Percentiles rank a stretch among this genome's conserved stretches.
phyloP scores from a whole-genome alignment of 2,113 vertebrate species.

The Paradoxurus hermaphroditus region DNA sequence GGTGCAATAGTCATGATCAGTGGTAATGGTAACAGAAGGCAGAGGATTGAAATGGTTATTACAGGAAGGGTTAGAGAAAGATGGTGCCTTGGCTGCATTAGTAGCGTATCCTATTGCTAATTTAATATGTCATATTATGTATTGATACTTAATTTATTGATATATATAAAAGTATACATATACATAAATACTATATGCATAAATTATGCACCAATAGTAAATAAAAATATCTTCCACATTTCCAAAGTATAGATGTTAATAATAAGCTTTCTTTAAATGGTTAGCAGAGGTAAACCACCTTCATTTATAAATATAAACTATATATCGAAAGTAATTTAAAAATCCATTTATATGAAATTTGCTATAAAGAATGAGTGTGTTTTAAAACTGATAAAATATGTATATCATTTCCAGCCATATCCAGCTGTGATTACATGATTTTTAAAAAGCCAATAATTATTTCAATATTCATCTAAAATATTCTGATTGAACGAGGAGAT shows the following conservation, averaged over 20 bases:
- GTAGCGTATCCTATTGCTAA: not conserved
- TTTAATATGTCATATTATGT: not conserved
- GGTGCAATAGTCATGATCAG: not conserved
- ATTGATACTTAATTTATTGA: not conserved
- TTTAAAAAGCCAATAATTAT: slow-evolving; percentile 62
- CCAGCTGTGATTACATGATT: slow-evolving; percentile 57
- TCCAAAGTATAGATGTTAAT: not conserved
- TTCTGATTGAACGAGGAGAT: slow-evolving; percentile 60
- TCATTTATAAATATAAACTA: slow-evolving; percentile 50
- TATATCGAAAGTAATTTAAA: slow-evolving; percentile 21
- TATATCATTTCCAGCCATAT: slow-evolving; percentile 25
- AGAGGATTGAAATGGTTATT: not conserved
- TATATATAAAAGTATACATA: not conserved
- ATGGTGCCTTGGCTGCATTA: not conserved
- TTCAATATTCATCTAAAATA: slow-evolving; percentile 68
- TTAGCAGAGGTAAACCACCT: not conserved
- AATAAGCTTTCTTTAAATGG: not conserved
- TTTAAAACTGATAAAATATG: slow-evolving; percentile 60
- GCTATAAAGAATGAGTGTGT: not conserved
- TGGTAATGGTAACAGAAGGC: not conserved
- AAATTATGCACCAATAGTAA: not conserved
- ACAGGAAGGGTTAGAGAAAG: not conserved
- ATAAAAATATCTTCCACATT: slow-evolving; percentile 5
- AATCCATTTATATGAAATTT: not conserved
- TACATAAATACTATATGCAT: not conserved